Evolutionary conservation across 2,888 invertebrate species (phyloP).

Genomic region (Clepsis dumicolana): DNA sequence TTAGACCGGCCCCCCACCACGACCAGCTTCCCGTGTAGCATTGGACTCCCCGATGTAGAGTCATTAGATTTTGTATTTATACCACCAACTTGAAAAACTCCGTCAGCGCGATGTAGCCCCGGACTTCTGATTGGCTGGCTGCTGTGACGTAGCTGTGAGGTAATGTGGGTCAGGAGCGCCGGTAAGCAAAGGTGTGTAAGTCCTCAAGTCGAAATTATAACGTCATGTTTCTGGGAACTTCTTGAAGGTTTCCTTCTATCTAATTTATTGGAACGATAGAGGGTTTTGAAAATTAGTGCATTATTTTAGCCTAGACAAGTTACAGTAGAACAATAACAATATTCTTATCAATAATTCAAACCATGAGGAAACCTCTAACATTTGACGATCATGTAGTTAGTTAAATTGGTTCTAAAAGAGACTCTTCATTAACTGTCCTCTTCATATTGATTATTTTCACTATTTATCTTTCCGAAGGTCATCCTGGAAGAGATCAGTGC

Average conservation of each 20-base stretch:
- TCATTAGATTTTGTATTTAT: constrained; percentile 54
- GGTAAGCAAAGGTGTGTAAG: constrained; percentile 30
- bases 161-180: constrained; percentile 22
- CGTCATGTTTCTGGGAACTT: neutral
- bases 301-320: too few species aligned
- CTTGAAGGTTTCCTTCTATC: neutral
- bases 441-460: too few species aligned
- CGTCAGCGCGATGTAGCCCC: constrained; percentile 45
- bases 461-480: too few species aligned
- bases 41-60: constrained; percentile 62
- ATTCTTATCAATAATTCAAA: too few species aligned
- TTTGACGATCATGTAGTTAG: too few species aligned
- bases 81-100: constrained; percentile 52
- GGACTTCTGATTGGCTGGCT: constrained; percentile 40
- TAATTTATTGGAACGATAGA: neutral
- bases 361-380: too few species aligned
- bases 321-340: too few species aligned
- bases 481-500: too few species aligned
- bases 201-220: constrained; percentile 15
- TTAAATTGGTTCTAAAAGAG: too few species aligned
- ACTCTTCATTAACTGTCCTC: too few species aligned
- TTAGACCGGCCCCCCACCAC: constrained; percentile 62
- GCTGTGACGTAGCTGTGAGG: constrained; percentile 37
- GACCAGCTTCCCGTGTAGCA: constrained; percentile 69
- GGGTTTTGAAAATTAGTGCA: too few species aligned